Evolutionary conservation across 2,113 vertebrate species (phyloP).

Genomic region (Stigmatopora argus): DNA sequence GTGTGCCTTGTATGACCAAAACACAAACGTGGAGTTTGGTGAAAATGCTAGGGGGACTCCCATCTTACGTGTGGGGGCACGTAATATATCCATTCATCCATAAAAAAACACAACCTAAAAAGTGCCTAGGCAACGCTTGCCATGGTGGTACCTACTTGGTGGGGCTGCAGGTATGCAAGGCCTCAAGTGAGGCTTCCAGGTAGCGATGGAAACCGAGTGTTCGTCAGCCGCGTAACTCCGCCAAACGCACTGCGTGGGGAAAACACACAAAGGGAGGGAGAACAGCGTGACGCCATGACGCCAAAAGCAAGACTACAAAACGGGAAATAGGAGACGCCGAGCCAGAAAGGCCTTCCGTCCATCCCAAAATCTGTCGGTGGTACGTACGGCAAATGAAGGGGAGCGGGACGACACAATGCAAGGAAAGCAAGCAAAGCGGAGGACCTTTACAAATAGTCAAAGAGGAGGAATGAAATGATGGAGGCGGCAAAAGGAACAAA

Average conservation of each 20-base stretch:
- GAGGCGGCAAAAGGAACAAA: background rate
- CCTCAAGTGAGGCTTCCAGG: slow-evolving; percentile 99
- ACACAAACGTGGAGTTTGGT: too few relatives aligned
- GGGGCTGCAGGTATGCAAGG: slow-evolving; percentile 99
- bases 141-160: slow-evolving; percentile 92
- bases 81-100: background rate
- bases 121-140: slow-evolving; percentile 72
- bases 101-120: slow-evolving; percentile 25
- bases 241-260: slow-evolving; percentile 95
- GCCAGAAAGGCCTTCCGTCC: background rate
- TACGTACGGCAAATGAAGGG: background rate
- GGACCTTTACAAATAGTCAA: background rate
- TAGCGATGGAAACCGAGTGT: slow-evolving; percentile 99
- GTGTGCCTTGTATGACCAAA: too few relatives aligned
- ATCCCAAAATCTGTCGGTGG: slow-evolving; percentile 31
- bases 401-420: slow-evolving; percentile 1
- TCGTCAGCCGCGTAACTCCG: slow-evolving; percentile 99
- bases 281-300: slow-evolving; percentile 40
- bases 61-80: too few relatives aligned
- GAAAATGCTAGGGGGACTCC: too few relatives aligned
- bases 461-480: slow-evolving; percentile 2
- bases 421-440: too few relatives aligned
- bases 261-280: slow-evolving; percentile 52
- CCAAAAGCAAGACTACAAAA: slow-evolving; percentile 7
- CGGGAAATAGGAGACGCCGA: background rate